These are phyloP conservation scores for Notothenia rossii DNA, from an alignment of 2,113 vertebrate species.

Conservation along the genomic window DNA sequence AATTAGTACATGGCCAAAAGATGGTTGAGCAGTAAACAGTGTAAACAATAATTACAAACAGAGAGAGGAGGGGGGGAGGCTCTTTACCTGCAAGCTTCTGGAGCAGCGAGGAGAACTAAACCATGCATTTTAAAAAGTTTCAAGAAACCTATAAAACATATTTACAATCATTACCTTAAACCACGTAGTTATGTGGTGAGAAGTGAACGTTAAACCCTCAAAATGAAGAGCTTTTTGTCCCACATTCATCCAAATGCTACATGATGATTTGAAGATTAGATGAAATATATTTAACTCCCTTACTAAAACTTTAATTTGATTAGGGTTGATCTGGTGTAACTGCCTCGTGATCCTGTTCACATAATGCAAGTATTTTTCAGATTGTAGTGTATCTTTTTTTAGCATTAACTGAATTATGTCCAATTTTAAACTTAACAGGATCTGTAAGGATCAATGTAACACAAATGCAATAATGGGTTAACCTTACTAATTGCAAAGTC, in stretches of 20 bases:
- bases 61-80: neutral
- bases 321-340: neutral
- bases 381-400: too few relatives aligned
- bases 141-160: neutral
- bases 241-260: neutral
- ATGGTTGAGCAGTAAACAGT: constrained; percentile 67
- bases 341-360: neutral
- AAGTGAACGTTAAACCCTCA: neutral
- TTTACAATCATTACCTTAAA: constrained; percentile 10
- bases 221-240: neutral
- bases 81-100: constrained; percentile 36
- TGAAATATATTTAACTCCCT: neutral
- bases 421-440: neutral
- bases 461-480: neutral
- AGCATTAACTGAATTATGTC: neutral
- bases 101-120: constrained; percentile 13
- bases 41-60: constrained; percentile 74
- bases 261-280: neutral
- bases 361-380: neutral
- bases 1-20: constrained; percentile 69
- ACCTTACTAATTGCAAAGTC: too few relatives aligned
- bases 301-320: neutral
- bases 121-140: neutral
- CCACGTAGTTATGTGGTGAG: neutral
- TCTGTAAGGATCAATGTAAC: neutral